Evolutionary conservation across 2,797 vertebrate species (phyloP).

Genomic region (Sebastes hubbsi): DNA sequence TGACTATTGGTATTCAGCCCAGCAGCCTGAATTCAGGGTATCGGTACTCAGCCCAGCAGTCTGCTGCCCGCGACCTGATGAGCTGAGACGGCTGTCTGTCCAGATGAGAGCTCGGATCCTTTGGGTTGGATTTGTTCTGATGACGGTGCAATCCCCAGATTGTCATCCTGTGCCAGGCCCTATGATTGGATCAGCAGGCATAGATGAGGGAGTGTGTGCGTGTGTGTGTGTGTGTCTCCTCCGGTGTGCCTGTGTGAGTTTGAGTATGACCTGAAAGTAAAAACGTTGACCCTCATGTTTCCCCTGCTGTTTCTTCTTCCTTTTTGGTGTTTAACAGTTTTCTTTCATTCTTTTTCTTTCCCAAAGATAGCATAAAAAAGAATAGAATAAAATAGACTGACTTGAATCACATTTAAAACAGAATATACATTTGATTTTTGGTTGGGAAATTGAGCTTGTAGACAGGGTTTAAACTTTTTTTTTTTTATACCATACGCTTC

Average conservation of each 20-base stretch:
- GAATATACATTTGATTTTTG: not conserved
- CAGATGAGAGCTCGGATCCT: conserved; percentile 44
- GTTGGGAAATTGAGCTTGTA: not conserved
- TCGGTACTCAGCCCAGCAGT: conserved; percentile 24
- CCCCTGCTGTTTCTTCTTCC: not conserved
- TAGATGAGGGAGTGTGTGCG: not conserved
- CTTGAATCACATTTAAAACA: not conserved
- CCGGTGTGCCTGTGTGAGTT: not conserved
- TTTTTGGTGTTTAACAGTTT: conserved; percentile 4
- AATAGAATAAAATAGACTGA: not conserved
- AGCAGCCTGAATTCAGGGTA: conserved; percentile 21
- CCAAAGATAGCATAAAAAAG: not conserved
- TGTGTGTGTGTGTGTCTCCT: not conserved
- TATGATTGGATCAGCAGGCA: conserved; percentile 34
- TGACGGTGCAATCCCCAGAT: conserved; percentile 45
- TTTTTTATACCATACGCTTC: not conserved
- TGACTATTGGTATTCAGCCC: conserved; percentile 36
- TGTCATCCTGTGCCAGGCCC: conserved; percentile 24
- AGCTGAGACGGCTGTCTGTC: conserved; percentile 48
- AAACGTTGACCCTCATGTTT: conserved; percentile 31
- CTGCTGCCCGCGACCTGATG: conserved; percentile 50
- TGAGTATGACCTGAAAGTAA: conserved; percentile 17
- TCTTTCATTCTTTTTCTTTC: not conserved
- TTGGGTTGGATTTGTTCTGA: conserved; percentile 53
- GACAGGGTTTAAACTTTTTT: not conserved